Conservation (phyloP, 2,797 vertebrate species). For the Leuciscus waleckii region DNA sequence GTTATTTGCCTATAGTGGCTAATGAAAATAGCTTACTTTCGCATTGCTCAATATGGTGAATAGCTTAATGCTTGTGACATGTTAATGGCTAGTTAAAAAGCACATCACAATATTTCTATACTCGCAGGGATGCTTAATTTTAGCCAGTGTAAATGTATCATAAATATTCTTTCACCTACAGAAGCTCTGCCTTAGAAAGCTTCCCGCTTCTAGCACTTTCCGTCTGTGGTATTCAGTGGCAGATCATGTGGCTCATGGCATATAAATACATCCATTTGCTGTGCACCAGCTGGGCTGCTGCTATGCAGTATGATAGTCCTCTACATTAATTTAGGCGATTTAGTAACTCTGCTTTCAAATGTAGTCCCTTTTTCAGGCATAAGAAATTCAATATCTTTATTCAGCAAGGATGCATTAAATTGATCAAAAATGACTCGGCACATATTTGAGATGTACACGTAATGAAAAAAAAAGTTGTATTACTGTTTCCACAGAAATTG, state of each 20-base stretch:
- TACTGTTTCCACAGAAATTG: not conserved
- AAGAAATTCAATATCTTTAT: not conserved
- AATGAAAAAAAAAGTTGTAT: not conserved
- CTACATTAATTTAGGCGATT: not conserved
- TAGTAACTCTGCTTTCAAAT: not conserved
- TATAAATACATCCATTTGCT: slow-evolving; percentile 17
- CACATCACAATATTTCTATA: not conserved
- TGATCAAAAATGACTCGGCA: too few relatives aligned
- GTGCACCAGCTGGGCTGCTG: not conserved
- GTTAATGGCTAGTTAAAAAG: not conserved
- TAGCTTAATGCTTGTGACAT: not conserved
- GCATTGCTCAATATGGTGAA: too few relatives aligned
- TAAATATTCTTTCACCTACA: not conserved
- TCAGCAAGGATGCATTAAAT: not conserved
- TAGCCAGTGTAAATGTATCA: not conserved
- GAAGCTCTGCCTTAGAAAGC: slow-evolving; percentile 53
- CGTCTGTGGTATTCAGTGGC: not conserved
- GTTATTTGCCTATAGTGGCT: too few relatives aligned
- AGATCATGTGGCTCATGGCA: slow-evolving; percentile 16
- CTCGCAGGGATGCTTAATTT: not conserved
- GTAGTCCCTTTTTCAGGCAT: not conserved
- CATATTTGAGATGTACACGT: too few relatives aligned
- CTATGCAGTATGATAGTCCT: not conserved
- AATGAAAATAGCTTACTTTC: too few relatives aligned
- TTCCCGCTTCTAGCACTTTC: slow-evolving; percentile 32